Conservation (phyloP, 2,797 vertebrate species). For the Capromys pilorides region DNA sequence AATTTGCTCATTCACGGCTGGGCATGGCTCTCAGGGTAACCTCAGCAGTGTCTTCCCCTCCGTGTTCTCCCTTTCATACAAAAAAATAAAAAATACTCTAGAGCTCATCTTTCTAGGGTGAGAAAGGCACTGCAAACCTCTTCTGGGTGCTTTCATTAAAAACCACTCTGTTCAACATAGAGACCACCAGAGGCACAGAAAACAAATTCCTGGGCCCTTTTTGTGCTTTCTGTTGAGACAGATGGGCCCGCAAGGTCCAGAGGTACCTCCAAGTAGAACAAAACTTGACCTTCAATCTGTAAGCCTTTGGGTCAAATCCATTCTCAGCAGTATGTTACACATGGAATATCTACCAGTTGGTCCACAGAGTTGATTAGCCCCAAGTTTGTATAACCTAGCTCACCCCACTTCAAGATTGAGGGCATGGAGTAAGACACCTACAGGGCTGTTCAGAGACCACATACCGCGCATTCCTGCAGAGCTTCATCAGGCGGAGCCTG, state of each 20-base stretch:
- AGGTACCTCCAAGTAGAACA: not conserved
- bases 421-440: too few relatives aligned
- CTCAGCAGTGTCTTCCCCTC: not conserved
- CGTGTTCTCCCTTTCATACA: not conserved
- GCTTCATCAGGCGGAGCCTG: not conserved
- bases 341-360: not conserved
- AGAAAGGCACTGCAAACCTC: not conserved
- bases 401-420: not conserved
- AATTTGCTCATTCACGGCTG: fast-evolving
- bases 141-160: not conserved
- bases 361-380: not conserved
- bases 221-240: not conserved
- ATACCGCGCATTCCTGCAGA: not conserved
- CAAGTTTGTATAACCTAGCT: not conserved
- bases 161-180: not conserved
- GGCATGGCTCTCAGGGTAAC: fast-evolving
- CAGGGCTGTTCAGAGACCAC: not conserved
- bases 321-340: not conserved
- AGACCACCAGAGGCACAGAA: not conserved
- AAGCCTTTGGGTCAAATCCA: not conserved
- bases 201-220: not conserved
- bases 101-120: not conserved
- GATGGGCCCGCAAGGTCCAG: not conserved
- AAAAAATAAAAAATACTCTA: not conserved
- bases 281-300: not conserved